These are phyloP conservation scores for Girardinichthys multiradiatus DNA, from an alignment of 2,113 vertebrate species.

Conservation along the genomic window DNA sequence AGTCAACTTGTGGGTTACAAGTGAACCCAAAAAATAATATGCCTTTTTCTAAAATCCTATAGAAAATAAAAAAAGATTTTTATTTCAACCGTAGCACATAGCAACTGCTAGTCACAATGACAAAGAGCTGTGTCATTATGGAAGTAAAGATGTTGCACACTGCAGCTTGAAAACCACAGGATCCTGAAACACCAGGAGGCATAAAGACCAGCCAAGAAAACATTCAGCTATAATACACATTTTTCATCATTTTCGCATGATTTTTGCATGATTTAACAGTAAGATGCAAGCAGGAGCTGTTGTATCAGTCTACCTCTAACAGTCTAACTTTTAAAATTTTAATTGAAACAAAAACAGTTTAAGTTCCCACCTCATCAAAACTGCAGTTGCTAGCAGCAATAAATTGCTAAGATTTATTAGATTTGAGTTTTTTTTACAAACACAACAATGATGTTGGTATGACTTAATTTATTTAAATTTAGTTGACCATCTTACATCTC, in stretches of 20 bases:
- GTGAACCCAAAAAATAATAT: too few species aligned
- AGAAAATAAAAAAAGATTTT: neutral
- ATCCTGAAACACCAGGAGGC: constrained; percentile 2
- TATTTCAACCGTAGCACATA: neutral
- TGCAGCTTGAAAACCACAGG: constrained; percentile 14
- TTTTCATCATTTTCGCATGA: neutral
- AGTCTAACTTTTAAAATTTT: neutral
- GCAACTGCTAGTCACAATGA: constrained; percentile 8
- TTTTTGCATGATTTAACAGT: neutral
- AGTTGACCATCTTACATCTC: neutral
- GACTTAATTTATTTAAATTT: neutral
- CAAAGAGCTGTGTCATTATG: constrained; percentile 11
- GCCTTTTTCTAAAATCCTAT: neutral
- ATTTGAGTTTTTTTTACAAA: neutral
- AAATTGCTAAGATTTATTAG: neutral
- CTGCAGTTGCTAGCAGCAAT: neutral
- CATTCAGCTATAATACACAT: constrained; percentile 3
- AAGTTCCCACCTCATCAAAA: neutral
- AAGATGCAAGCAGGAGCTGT: neutral
- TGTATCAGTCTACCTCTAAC: too few species aligned
- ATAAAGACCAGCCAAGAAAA: constrained; percentile 19
- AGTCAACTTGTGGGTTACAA: neutral
- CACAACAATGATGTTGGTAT: neutral
- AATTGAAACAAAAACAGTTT: neutral
- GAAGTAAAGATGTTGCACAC: constrained; percentile 17